Base-by-base conservation (phyloP, 2,797 vertebrate species). In the Pseudomugil gertrudae region DNA sequence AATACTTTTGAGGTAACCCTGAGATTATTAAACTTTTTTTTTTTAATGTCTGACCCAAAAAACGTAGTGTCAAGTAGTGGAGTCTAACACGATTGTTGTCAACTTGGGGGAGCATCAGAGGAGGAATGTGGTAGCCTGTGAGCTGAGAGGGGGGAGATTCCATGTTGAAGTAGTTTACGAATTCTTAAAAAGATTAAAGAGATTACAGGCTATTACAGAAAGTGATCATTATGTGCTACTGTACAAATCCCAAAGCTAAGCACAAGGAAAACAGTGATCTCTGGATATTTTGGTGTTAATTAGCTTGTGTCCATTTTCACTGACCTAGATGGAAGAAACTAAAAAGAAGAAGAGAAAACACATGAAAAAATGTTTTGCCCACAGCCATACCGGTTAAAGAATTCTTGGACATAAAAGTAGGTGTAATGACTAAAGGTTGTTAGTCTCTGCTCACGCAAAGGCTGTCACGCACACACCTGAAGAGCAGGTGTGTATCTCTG, bases 331-430 rank as follows among this genome's bases (percentile, higher is more conserved):
- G 17, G 23, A 35, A 32, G 26, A 54, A 40, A 19, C 32, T 32
- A 43, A 40, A 36, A 45, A 65, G 35, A 19, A 43, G 45, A 8
- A 4, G 36, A 57, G 50, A 63, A 66, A 60, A 58, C 45, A 57
- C 47, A 13, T 10, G 50, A 36, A 69, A 63, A 65, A 65, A 70
- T 45, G 64, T 85, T 87, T 89, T 84, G 88, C 89, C 87, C 80
- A 78, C 73, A 90, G 88, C 79, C 84, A 19, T 53, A 84, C 66
- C 65, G 69, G 69, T 72, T 52, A 64, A 78, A 82, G 74, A 90
- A 90, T 90, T 72, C 76, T 78, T 81, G 78, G 84, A 91, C 86
- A 91, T 93, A 89, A 92, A 91, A 90, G 86, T 74, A 69, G 84
- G 72, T 90, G 85, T 92, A 93, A 92, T 80, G 83, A 87, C 78